Conservation (phyloP, 2,888 invertebrate species). For the Taenaris catops region DNA sequence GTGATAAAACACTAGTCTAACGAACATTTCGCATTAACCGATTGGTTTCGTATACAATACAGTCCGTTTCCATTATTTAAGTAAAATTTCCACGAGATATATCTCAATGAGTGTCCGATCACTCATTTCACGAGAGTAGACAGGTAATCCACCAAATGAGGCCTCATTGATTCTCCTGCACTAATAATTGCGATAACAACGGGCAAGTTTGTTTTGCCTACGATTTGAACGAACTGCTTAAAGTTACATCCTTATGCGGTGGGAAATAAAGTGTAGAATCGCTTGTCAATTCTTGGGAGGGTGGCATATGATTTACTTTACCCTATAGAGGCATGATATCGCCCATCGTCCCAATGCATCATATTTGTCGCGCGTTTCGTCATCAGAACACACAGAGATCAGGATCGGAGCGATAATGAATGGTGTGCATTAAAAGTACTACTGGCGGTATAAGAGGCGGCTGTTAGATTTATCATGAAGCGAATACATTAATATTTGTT, state of each 20-base stretch:
- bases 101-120: slow-evolving; percentile 43
- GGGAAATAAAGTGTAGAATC: slow-evolving; percentile 25
- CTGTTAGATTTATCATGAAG: not conserved
- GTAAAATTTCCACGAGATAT: slow-evolving; percentile 35
- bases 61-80: slow-evolving; percentile 27
- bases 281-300: slow-evolving; percentile 15
- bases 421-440: slow-evolving; percentile 41
- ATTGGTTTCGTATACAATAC: slow-evolving; percentile 21
- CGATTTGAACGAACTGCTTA: slow-evolving; percentile 2
- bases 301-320: slow-evolving; percentile 29
- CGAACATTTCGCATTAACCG: slow-evolving; percentile 18
- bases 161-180: slow-evolving; percentile 65
- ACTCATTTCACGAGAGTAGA: slow-evolving; percentile 53
- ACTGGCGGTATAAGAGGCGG: slow-evolving; percentile 8
- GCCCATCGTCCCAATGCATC: slow-evolving; percentile 65
- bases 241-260: slow-evolving; percentile 17
- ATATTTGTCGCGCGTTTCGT: slow-evolving; percentile 72
- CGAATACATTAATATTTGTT: not conserved
- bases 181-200: slow-evolving; percentile 60
- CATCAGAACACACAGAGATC: slow-evolving; percentile 45
- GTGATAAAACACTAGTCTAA: slow-evolving; percentile 11
- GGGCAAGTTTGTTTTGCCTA: slow-evolving; percentile 18
- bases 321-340: slow-evolving; percentile 48
- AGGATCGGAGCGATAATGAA: slow-evolving; percentile 54
- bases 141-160: slow-evolving; percentile 66